Evolutionary conservation across 2,113 vertebrate genomes (phyloP).

Genomic region (Cyrtonyx montezumae): DNA sequence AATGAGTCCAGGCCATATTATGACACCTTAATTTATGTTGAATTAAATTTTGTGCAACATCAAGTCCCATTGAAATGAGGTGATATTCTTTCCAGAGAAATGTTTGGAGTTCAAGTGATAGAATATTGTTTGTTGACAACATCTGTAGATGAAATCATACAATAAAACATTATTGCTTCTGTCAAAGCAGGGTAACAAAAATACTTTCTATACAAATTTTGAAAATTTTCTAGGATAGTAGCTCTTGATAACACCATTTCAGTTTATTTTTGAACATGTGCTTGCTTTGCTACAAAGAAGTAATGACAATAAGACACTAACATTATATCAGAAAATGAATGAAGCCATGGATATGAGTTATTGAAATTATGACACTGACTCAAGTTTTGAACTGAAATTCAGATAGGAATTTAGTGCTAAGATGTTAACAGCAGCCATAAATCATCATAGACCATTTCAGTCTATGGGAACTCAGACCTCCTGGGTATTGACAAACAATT

Average conservation of each 20-base stretch:
- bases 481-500: neutral
- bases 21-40: slow-evolving; percentile 33
- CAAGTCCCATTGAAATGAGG: slow-evolving; percentile 24
- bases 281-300: neutral
- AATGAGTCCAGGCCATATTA: slow-evolving; percentile 8
- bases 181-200: neutral
- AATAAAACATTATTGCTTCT: neutral
- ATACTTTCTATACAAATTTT: slow-evolving; percentile 22
- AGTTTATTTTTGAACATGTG: neutral
- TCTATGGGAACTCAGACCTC: neutral
- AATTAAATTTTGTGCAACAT: neutral
- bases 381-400: neutral
- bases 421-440: neutral
- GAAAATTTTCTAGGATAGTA: neutral
- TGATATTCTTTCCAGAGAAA: slow-evolving; percentile 42
- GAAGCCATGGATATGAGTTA: neutral
- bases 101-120: neutral
- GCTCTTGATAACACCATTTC: slow-evolving; percentile 20
- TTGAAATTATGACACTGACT: neutral
- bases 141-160: slow-evolving; percentile 4
- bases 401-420: neutral
- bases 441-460: neutral
- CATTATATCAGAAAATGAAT: slow-evolving; percentile 5
- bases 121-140: slow-evolving; percentile 34
- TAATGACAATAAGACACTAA: neutral